A percentile compares a stretch with the other conserved stretches of the same genome.
phyloP scores from a whole-genome alignment of 2,888 invertebrate genomes.

The Melanostoma mellinum region DNA sequence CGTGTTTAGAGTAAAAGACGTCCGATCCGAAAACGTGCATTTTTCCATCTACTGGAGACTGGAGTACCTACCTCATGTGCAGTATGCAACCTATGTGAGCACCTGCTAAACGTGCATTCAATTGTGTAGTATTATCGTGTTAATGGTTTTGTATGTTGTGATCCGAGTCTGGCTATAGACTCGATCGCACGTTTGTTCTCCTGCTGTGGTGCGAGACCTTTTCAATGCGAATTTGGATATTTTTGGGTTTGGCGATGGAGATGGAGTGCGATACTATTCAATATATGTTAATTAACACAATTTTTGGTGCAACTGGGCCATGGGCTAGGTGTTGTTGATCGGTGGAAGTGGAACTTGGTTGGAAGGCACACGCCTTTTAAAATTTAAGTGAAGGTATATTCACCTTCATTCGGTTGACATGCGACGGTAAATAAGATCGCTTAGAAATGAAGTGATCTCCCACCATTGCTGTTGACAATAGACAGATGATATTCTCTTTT shows the following conservation, averaged over 20 bases:
- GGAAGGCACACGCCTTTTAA: constrained; percentile 17
- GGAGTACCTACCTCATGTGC: background rate
- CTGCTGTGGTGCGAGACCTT: constrained; percentile 16
- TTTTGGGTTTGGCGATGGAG: constrained; percentile 40
- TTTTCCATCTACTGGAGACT: background rate
- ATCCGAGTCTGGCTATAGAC: background rate
- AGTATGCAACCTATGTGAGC: background rate
- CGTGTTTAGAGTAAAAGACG: constrained; percentile 16
- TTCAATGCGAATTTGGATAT: constrained; percentile 32
- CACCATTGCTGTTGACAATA: background rate
- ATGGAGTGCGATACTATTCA: constrained; percentile 29
- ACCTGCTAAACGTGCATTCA: constrained; percentile 39
- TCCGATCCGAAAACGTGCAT: constrained; percentile 19
- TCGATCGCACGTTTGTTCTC: background rate
- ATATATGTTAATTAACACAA: constrained; percentile 61
- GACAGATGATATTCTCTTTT: no score
- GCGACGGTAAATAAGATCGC: background rate
- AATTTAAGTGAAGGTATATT: constrained; percentile 37
- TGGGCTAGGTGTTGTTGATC: background rate
- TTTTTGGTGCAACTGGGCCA: constrained; percentile 2
- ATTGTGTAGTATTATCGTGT: constrained; percentile 31
- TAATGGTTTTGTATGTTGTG: constrained; percentile 8
- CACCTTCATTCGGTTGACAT: constrained; percentile 36
- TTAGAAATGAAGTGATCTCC: background rate
- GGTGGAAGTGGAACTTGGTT: background rate